Conservation (phyloP, 2,113 vertebrate genomes). For the Macaca mulatta region DNA sequence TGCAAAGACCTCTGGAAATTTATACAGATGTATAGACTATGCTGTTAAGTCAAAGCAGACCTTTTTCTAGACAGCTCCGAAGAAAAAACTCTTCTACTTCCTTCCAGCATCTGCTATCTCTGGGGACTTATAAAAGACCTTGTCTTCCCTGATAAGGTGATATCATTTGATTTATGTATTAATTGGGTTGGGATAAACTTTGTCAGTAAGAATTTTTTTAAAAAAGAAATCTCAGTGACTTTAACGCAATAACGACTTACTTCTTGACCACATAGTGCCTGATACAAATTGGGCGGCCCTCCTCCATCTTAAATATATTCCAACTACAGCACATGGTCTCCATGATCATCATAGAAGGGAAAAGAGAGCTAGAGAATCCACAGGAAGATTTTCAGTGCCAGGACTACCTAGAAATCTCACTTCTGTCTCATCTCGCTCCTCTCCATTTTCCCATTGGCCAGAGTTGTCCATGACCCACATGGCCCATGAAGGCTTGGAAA, state of each 20-base stretch:
- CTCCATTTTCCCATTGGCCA: background rate
- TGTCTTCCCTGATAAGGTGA: background rate
- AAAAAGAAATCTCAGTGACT: background rate
- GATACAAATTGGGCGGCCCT: background rate
- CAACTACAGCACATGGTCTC: background rate
- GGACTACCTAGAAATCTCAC: background rate
- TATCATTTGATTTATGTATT: background rate
- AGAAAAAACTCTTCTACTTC: background rate
- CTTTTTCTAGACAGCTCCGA: background rate
- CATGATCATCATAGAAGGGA: background rate
- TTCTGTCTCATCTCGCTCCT: background rate
- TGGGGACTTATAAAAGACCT: background rate
- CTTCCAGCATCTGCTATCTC: background rate
- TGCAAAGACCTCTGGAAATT: background rate
- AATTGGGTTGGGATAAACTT: background rate
- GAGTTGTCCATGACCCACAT: background rate
- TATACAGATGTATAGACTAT: background rate
- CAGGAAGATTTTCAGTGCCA: background rate
- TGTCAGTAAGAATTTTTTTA: background rate
- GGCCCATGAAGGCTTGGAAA: background rate
- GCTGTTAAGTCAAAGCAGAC: background rate
- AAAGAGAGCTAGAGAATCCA: background rate
- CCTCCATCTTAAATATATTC: background rate
- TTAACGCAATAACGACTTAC: background rate
- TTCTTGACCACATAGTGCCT: slow-evolving; percentile 11